Conservation (phyloP, 2,888 invertebrate genomes). For the Andrena praecox region DNA sequence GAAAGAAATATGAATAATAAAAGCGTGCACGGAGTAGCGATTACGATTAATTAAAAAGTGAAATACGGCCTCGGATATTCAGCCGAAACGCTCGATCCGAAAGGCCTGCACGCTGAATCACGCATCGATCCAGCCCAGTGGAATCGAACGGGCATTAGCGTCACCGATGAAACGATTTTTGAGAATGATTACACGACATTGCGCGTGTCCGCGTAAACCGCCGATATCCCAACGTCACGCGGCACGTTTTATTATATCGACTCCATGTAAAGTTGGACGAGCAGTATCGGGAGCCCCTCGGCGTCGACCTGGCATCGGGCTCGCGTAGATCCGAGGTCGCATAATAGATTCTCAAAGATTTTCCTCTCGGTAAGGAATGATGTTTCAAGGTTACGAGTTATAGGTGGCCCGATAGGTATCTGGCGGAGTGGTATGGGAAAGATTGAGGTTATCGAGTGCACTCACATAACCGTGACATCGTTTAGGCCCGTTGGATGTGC, state of each 20-base stretch:
- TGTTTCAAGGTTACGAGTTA: slow-evolving; percentile 60
- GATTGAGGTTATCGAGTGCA: slow-evolving; percentile 74
- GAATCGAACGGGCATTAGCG: background rate
- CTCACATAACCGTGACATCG: slow-evolving; percentile 69
- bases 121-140: background rate
- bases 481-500: slow-evolving; percentile 59
- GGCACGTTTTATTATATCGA: slow-evolving; percentile 3
- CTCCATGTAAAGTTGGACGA: background rate
- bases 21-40: slow-evolving; percentile 9
- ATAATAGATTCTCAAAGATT: slow-evolving; percentile 1
- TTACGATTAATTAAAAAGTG: slow-evolving; percentile 1
- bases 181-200: slow-evolving; percentile 38
- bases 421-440: slow-evolving; percentile 44
- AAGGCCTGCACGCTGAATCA: background rate
- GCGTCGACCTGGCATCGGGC: background rate
- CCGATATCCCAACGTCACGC: slow-evolving; percentile 21
- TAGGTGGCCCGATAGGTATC: slow-evolving; percentile 46
- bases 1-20: slow-evolving; percentile 12
- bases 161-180: slow-evolving; percentile 14
- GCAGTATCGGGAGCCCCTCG: background rate
- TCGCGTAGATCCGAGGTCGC: background rate
- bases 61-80: slow-evolving; percentile 2
- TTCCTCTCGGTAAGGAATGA: slow-evolving; percentile 46
- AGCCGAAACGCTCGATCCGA: slow-evolving; percentile 21
- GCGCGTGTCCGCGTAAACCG: slow-evolving; percentile 40